Conservation (phyloP, 1,140 invertebrate species). For the Eciton burchellii region DNA sequence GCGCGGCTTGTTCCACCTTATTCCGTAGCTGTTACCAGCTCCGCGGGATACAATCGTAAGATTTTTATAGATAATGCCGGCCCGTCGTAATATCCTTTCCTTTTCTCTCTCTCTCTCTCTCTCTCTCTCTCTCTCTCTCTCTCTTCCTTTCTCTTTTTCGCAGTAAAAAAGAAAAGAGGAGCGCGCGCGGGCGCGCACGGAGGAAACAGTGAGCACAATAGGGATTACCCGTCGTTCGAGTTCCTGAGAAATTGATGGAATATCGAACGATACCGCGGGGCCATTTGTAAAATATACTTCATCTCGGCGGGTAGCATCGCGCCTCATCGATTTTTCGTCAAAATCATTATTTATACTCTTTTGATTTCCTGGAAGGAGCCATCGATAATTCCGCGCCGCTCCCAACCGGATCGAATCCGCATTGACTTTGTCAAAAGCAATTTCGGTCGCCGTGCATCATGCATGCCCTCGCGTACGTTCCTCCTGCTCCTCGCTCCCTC, state of each 20-base stretch:
- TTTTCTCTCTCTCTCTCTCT: too few species aligned
- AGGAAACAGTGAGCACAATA: neutral
- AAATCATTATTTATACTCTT: conserved; percentile 17
- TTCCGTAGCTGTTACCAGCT: neutral
- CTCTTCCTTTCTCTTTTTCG: too few species aligned
- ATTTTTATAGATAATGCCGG: conserved; percentile 4
- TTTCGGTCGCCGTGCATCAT: neutral
- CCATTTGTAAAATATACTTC: neutral
- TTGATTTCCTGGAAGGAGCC: neutral
- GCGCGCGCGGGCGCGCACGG: neutral
- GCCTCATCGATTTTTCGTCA: neutral
- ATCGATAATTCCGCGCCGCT: conserved; percentile 1
- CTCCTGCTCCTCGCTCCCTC: too few species aligned
- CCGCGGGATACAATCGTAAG: conserved; percentile 5
- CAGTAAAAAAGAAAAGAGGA: conserved; percentile 13
- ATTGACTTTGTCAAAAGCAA: conserved; percentile 7
- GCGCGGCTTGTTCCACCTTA: neutral
- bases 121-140: too few species aligned
- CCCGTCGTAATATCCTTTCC: neutral
- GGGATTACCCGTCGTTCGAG: neutral
- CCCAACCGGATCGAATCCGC: neutral
- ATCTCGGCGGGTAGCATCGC: neutral
- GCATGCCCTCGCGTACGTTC: conserved; percentile 24
- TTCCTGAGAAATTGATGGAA: neutral
- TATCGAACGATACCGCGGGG: neutral